phyloP scores from a whole-genome alignment of 2,797 vertebrate species.

The Peromyscus nudipes region DNA sequence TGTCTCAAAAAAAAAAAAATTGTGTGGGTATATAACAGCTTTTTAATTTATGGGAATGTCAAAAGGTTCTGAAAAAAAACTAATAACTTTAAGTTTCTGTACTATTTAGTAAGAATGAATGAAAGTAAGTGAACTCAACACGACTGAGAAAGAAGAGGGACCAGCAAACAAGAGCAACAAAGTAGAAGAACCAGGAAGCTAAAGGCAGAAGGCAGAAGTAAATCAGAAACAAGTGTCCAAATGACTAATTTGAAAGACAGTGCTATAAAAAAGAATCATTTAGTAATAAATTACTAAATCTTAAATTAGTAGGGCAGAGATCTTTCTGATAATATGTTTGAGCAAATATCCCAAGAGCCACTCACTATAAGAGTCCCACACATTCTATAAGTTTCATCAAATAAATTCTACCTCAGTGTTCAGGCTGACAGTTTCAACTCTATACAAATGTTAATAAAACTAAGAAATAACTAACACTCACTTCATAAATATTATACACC shows the following conservation, averaged over 20 bases:
- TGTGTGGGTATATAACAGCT: too few relatives aligned
- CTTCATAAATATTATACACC: not conserved
- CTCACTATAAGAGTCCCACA: not conserved
- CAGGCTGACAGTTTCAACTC: not conserved
- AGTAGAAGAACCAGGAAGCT: conserved; percentile 3
- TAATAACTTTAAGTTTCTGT: too few relatives aligned
- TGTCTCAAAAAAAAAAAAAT: too few relatives aligned
- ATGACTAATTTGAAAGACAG: conserved; percentile 15
- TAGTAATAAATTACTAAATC: conserved; percentile 29
- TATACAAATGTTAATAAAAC: not conserved
- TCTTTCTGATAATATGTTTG: not conserved
- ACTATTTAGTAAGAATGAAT: too few relatives aligned
- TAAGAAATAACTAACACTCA: not conserved
- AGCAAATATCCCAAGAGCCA: conserved; percentile 24
- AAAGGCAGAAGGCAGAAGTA: conserved; percentile 41
- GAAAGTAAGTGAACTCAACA: not conserved
- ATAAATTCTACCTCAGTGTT: conserved; percentile 35
- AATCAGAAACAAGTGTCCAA: conserved; percentile 16
- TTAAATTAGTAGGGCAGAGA: not conserved
- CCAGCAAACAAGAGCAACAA: not conserved
- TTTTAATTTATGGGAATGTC: too few relatives aligned
- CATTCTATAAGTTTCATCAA: not conserved
- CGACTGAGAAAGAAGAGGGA: not conserved
- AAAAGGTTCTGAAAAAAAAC: too few relatives aligned
- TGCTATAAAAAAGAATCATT: conserved; percentile 25